Conservation (phyloP, 2,888 invertebrate genomes). For the Agapetus fuscipes region DNA sequence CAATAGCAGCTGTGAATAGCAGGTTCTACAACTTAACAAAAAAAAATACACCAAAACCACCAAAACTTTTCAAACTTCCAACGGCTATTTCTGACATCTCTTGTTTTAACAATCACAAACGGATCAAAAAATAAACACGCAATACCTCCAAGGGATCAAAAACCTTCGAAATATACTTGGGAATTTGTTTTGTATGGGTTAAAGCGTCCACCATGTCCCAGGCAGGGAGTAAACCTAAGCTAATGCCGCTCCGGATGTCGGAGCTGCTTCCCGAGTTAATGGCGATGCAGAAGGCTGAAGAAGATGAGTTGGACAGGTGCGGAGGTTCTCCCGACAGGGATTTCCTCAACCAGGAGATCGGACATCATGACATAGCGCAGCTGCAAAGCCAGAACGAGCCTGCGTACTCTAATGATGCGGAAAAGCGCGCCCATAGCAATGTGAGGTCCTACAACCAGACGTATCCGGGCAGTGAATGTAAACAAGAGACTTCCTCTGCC, state of each 20-base stretch:
- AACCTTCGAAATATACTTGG: too few relatives aligned
- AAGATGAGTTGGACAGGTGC: constrained; percentile 30
- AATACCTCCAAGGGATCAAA: too few relatives aligned
- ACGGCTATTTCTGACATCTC: too few relatives aligned
- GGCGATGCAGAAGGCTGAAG: constrained; percentile 29
- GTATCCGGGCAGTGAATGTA: constrained; percentile 5
- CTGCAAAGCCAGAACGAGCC: not conserved
- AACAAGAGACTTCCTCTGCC: not conserved
- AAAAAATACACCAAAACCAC: too few relatives aligned
- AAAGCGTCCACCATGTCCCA: constrained; percentile 27
- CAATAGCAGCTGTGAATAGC: too few relatives aligned
- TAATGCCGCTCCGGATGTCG: constrained; percentile 41
- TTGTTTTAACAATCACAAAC: too few relatives aligned
- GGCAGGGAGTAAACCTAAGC: constrained; percentile 36
- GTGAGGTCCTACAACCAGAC: not conserved
- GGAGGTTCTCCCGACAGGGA: constrained; percentile 29
- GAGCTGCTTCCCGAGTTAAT: constrained; percentile 36
- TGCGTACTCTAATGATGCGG: constrained; percentile 6
- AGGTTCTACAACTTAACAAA: too few relatives aligned
- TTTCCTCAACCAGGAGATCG: constrained; percentile 19
- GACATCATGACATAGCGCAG: constrained; percentile 20
- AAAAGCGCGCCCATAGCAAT: not conserved
- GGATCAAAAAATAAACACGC: too few relatives aligned
- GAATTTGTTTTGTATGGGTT: too few relatives aligned
- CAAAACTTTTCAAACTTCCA: too few relatives aligned